Conservation (phyloP, 2,797 vertebrate species). For the Paguma larvata region DNA sequence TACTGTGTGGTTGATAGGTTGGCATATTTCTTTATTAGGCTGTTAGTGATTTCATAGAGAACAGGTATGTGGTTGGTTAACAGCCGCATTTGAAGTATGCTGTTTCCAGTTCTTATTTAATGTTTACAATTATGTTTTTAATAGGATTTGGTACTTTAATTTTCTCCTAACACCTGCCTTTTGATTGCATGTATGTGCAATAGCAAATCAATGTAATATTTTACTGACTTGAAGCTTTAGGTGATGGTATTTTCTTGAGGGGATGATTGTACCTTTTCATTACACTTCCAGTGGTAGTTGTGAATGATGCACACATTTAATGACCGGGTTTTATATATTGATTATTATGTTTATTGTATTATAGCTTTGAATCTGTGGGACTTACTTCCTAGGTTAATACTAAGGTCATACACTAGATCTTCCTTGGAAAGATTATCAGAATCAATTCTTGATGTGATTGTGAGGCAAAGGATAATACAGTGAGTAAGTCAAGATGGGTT, state of each 20-base stretch:
- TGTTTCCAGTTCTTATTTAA: slow-evolving; percentile 60
- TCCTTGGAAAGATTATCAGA: neutral
- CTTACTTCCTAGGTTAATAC: slow-evolving; percentile 12
- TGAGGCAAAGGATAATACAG: neutral
- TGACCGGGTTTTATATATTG: neutral
- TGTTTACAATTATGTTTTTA: slow-evolving; percentile 72
- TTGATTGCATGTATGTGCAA: neutral
- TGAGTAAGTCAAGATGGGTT: slow-evolving; percentile 31
- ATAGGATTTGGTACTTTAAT: slow-evolving; percentile 54
- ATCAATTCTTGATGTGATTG: slow-evolving; percentile 21
- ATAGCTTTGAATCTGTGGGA: neutral
- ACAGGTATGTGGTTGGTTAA: slow-evolving; percentile 38
- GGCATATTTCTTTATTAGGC: slow-evolving; percentile 57
- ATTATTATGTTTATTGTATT: neutral
- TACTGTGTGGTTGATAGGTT: slow-evolving; percentile 51
- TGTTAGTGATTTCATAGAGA: slow-evolving; percentile 60
- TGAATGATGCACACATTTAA: slow-evolving; percentile 9
- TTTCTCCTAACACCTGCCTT: slow-evolving; percentile 44
- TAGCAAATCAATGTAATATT: slow-evolving; percentile 28
- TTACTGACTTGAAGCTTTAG: slow-evolving; percentile 52
- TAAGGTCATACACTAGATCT: neutral
- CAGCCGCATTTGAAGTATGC: slow-evolving; percentile 33
- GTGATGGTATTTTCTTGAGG: slow-evolving; percentile 20
- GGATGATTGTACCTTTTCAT: neutral
- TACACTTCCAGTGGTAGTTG: slow-evolving; percentile 20